These are phyloP conservation scores for Danio kyathit DNA, from an alignment of 2,797 vertebrate species.

Conservation along the genomic window DNA sequence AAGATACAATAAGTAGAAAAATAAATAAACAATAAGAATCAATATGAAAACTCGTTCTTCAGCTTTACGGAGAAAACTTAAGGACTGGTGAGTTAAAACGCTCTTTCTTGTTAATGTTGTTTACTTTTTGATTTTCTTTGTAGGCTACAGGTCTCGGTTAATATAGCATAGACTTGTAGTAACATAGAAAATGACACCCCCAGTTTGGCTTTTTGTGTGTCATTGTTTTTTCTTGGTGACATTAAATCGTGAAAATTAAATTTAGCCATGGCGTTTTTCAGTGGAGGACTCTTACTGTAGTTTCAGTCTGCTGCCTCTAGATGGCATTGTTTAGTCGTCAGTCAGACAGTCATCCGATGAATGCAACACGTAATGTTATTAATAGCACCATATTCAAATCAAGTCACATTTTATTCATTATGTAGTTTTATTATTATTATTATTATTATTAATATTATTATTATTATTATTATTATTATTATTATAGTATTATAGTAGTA, in stretches of 20 bases:
- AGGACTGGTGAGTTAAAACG: not conserved
- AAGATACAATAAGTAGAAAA: too few species aligned
- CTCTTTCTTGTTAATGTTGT: not conserved
- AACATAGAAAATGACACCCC: not conserved
- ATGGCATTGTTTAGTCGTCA: conserved; percentile 56
- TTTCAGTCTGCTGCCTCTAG: conserved; percentile 32
- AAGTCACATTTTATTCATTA: not conserved
- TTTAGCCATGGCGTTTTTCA: not conserved
- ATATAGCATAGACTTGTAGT: not conserved
- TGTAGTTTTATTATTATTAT: too few species aligned
- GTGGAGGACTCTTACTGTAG: not conserved
- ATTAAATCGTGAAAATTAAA: not conserved
- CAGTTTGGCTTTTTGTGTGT: not conserved
- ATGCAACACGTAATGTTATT: not conserved
- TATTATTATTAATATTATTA: too few species aligned
- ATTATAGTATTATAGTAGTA: not conserved
- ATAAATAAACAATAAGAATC: not conserved
- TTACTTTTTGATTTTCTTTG: not conserved
- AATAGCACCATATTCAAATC: not conserved
- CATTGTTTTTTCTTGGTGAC: not conserved
- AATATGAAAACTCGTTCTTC: not conserved
- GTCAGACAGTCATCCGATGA: conserved; percentile 12
- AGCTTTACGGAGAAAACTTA: not conserved
- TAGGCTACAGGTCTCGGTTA: not conserved
- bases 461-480: not conserved